phyloP scores from a whole-genome alignment of 92 coral and sea anemone genomes.

The Porites lobata region DNA sequence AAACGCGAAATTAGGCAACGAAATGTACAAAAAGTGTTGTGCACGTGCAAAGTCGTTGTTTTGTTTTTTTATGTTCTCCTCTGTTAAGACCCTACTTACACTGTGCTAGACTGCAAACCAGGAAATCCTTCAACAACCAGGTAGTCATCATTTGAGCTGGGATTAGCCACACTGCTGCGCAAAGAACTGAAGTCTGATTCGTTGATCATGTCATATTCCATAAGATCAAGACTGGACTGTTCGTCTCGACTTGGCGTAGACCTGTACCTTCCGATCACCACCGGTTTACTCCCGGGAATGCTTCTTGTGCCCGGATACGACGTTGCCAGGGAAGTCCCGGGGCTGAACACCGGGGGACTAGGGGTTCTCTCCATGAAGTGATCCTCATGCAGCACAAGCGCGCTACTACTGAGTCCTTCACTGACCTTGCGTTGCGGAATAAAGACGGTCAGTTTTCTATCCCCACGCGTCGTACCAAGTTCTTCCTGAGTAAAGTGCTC shows the following conservation, averaged over 20 bases:
- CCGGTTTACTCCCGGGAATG: slow-evolving; percentile 64
- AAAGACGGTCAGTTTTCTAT: slow-evolving; percentile 11
- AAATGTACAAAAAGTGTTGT: no score
- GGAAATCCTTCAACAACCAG: slow-evolving; percentile 92
- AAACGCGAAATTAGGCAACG: no score
- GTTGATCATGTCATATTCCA: slow-evolving; percentile 84
- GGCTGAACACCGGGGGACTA: slow-evolving; percentile 52
- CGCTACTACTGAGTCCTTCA: slow-evolving; percentile 42
- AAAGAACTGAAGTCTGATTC: slow-evolving; percentile 91
- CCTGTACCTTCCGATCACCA: slow-evolving; percentile 48
- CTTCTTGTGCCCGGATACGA: slow-evolving; percentile 73
- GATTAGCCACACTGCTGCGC: slow-evolving; percentile 79
- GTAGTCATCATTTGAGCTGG: slow-evolving; percentile 92
- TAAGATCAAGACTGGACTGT: slow-evolving; percentile 83
- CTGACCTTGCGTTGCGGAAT: slow-evolving; percentile 25
- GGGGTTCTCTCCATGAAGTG: slow-evolving; percentile 36
- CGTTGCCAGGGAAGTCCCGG: slow-evolving; percentile 59
- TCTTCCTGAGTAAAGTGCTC: background rate
- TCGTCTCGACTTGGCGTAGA: slow-evolving; percentile 50
- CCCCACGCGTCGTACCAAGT: background rate
- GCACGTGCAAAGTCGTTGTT: no score
- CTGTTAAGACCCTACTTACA: background rate
- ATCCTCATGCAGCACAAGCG: slow-evolving; percentile 62
- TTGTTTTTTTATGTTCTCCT: no score
- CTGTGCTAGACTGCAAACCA: slow-evolving; percentile 83